Conservation (phyloP, 92 coral and sea anemone genomes). For the Zoanthus solanderi region DNA sequence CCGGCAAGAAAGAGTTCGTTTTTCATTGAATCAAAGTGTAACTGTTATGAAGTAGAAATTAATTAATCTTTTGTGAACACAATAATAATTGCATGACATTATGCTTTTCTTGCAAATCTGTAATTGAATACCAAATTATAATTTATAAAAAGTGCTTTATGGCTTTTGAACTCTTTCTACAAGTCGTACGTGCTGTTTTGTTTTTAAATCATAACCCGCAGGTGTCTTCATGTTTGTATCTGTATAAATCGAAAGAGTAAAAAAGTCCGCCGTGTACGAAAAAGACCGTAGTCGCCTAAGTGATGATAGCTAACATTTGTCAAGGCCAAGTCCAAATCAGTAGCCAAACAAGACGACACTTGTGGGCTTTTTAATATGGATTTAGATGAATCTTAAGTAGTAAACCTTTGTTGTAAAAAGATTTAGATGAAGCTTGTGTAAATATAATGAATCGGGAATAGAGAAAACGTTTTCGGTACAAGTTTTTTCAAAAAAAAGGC, state of each 20-base stretch:
- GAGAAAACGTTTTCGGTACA: neutral
- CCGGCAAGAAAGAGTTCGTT: neutral
- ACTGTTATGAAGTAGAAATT: neutral
- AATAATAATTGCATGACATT: neutral
- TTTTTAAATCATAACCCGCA: slow-evolving; percentile 14
- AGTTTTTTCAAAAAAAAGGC: too few relatives aligned
- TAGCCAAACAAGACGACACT: neutral
- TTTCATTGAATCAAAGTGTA: too few relatives aligned
- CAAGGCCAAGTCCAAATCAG: too few relatives aligned
- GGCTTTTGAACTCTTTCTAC: slow-evolving; percentile 28
- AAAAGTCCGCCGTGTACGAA: neutral
- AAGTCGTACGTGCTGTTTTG: slow-evolving; percentile 28
- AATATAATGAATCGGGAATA: neutral
- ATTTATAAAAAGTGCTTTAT: neutral
- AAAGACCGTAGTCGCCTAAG: too few relatives aligned
- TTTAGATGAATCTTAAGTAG: neutral
- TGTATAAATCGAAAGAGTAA: neutral
- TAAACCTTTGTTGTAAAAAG: too few relatives aligned
- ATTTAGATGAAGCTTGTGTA: slow-evolving; percentile 14
- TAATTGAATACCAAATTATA: slow-evolving; percentile 31
- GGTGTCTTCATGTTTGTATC: neutral
- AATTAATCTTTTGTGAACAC: slow-evolving; percentile 18
- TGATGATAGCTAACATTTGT: too few relatives aligned
- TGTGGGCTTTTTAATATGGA: neutral
- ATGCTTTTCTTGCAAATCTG: slow-evolving; percentile 9